phyloP scores from a whole-genome alignment of 2,797 vertebrate species.

The Vipera latastei region DNA sequence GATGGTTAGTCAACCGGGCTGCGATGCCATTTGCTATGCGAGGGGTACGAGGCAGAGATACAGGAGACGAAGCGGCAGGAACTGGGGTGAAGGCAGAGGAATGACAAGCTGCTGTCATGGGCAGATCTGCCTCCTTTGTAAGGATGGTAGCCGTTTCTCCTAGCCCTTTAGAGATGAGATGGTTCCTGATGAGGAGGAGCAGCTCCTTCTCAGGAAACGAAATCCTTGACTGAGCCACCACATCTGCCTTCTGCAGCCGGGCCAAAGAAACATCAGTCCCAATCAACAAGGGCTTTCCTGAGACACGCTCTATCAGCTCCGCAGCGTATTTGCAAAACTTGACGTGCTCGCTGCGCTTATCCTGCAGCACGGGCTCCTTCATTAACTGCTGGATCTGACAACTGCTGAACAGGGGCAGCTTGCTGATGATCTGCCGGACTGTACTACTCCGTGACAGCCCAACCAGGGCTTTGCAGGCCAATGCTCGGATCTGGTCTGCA shows the following conservation, averaged over 20 bases:
- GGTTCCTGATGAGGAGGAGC: conserved; percentile 93
- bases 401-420: conserved; percentile 95
- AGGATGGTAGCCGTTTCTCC: conserved; percentile 87
- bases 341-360: conserved; percentile 97
- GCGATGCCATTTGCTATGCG: conserved; percentile 89
- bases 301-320: conserved; percentile 94
- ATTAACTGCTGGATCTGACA: conserved; percentile 98
- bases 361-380: conserved; percentile 97
- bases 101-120: conserved; percentile 88
- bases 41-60: conserved; percentile 87
- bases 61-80: conserved; percentile 78
- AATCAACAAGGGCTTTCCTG: conserved; percentile 91
- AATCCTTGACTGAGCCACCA: conserved; percentile 96
- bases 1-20: conserved; percentile 78
- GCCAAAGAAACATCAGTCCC: conserved; percentile 96
- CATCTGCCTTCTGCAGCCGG: conserved; percentile 91
- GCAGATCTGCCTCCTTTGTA: conserved; percentile 94
- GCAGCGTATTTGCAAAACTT: conserved; percentile 97
- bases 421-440: conserved; percentile 97
- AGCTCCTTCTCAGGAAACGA: conserved; percentile 96
- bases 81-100: conserved; percentile 80
- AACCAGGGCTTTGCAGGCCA: conserved; percentile 95
- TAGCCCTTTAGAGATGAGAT: conserved; percentile 94
- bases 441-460: conserved; percentile 91
- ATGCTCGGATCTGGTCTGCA: conserved; percentile 93